These are phyloP conservation scores for Drosophila pseudotakahashii DNA, from an alignment of 2,888 invertebrate species.

Conservation along the genomic window DNA sequence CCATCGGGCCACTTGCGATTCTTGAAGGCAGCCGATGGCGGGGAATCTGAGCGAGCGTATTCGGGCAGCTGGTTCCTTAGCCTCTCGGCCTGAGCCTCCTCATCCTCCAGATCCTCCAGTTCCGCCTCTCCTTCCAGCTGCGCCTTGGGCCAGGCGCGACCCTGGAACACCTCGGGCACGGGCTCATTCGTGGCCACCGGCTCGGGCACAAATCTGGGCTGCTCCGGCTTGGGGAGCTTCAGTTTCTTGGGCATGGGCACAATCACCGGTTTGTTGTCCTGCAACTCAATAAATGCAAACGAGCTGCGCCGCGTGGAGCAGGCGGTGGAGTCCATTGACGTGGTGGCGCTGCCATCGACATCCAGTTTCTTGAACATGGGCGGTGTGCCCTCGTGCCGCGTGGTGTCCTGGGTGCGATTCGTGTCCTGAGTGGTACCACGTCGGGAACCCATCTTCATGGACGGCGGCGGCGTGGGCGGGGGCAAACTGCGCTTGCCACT, in stretches of 20 bases:
- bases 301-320: slow-evolving; percentile 77
- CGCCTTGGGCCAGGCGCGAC: slow-evolving; percentile 76
- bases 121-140: slow-evolving; percentile 39
- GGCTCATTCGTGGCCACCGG: slow-evolving; percentile 49
- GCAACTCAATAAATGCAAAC: slow-evolving; percentile 81
- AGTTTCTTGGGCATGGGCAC: slow-evolving; percentile 80
- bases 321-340: slow-evolving; percentile 60
- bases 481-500: slow-evolving; percentile 69
- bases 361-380: slow-evolving; percentile 78
- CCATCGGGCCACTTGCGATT: slow-evolving; percentile 81
- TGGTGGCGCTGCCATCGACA: slow-evolving; percentile 53
- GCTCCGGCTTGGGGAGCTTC: slow-evolving; percentile 67
- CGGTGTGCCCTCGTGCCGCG: slow-evolving; percentile 66
- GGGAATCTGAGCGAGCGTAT: slow-evolving; percentile 69
- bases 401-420: slow-evolving; percentile 48
- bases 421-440: slow-evolving; percentile 67
- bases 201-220: slow-evolving; percentile 65
- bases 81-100: slow-evolving; percentile 27
- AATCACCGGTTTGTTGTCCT: slow-evolving; percentile 74
- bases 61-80: slow-evolving; percentile 55
- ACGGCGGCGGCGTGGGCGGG: slow-evolving; percentile 44
- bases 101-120: slow-evolving; percentile 54
- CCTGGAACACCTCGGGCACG: slow-evolving; percentile 72
- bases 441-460: slow-evolving; percentile 12
- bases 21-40: slow-evolving; percentile 63